phyloP scores from a whole-genome alignment of 2,113 vertebrate genomes.

The Taxidea taxus region DNA sequence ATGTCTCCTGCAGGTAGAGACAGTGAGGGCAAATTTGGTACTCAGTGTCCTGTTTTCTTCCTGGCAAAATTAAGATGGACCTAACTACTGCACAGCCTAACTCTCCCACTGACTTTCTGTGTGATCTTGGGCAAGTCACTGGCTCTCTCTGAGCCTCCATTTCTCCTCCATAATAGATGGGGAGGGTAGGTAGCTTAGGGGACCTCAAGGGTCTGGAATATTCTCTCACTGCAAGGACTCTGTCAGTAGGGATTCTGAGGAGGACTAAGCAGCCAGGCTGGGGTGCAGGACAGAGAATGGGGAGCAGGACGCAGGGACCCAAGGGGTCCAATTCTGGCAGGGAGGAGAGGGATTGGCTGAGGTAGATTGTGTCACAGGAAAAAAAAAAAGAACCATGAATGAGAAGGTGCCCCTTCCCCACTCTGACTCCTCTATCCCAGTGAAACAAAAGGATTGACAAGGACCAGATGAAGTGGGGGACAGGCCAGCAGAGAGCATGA shows the following conservation, averaged over 20 bases:
- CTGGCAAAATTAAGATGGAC: background rate
- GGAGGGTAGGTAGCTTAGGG: background rate
- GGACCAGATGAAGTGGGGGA: background rate
- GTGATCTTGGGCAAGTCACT: background rate
- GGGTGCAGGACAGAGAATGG: background rate
- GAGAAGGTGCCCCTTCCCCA: background rate
- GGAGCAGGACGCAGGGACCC: background rate
- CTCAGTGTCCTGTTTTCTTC: background rate
- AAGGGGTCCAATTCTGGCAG: background rate
- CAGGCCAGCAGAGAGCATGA: background rate
- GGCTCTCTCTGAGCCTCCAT: background rate
- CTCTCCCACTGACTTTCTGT: background rate
- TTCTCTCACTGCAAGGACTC: background rate
- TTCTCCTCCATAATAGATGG: background rate
- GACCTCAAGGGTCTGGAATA: background rate
- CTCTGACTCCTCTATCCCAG: background rate
- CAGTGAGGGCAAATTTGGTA: background rate
- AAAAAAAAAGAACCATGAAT: background rate
- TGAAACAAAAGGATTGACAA: background rate
- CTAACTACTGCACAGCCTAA: background rate
- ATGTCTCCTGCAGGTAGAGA: background rate
- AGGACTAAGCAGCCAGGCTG: background rate
- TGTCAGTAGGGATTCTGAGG: background rate
- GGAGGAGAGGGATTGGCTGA: constrained; percentile 54
- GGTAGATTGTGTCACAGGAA: constrained; percentile 71